Evolutionary conservation across 2,113 vertebrate genomes (phyloP).

Genomic region (Donacobius atricapilla): DNA sequence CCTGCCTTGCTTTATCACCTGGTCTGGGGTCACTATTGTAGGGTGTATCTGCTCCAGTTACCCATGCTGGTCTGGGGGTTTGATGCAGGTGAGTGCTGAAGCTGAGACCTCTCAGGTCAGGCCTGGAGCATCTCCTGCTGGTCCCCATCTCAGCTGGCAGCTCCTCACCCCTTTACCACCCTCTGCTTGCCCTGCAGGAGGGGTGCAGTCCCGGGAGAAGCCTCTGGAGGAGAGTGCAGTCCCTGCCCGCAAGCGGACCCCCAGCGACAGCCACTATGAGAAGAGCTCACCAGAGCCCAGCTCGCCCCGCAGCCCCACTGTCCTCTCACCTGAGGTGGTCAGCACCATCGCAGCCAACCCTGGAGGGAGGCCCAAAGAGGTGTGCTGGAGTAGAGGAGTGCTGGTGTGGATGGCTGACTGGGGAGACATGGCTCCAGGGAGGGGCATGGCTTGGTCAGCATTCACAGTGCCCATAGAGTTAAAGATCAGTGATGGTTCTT

Average conservation of each 20-base stretch:
- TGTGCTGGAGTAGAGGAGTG: slow-evolving; percentile 32
- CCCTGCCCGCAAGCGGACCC: slow-evolving; percentile 71
- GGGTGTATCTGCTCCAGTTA: not conserved
- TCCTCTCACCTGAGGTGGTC: slow-evolving; percentile 92
- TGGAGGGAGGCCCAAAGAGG: slow-evolving; percentile 97
- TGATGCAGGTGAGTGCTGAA: not conserved
- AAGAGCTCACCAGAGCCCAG: slow-evolving; percentile 70
- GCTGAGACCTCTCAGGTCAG: not conserved
- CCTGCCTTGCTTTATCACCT: not conserved
- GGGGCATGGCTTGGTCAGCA: not conserved
- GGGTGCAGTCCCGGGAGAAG: slow-evolving; percentile 79
- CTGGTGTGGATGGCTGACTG: not conserved
- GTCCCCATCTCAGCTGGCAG: not conserved
- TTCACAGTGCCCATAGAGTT: not conserved
- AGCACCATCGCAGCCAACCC: slow-evolving; percentile 93
- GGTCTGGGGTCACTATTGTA: no score
- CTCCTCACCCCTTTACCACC: not conserved
- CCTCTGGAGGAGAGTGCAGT: slow-evolving; percentile 70
- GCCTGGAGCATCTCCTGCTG: not conserved
- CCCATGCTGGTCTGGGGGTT: accelerated
- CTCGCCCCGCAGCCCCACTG: slow-evolving; percentile 75
- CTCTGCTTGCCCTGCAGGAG: slow-evolving; percentile 79
- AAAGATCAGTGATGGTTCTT: not conserved
- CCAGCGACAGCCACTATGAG: slow-evolving; percentile 84
- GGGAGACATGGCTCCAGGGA: not conserved